Evolutionary conservation across 2,113 vertebrate species (phyloP).

Genomic region (Oplegnathus fasciatus): DNA sequence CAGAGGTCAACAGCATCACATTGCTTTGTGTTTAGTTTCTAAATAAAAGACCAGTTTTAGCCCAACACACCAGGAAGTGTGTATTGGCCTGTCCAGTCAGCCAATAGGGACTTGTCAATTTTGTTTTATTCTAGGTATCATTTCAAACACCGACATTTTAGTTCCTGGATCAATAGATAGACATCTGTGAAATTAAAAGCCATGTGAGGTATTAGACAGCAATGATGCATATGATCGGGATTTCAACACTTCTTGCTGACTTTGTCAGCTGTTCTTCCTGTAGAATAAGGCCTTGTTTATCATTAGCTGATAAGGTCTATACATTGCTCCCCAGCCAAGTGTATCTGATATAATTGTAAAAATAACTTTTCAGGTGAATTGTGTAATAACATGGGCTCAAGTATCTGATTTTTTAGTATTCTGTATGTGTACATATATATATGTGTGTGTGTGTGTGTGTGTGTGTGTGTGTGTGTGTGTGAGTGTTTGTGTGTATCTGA

Average conservation of each 20-base stretch:
- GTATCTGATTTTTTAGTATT: slow-evolving; percentile 50
- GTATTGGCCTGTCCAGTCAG: neutral
- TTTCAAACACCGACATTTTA: neutral
- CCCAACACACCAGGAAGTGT: neutral
- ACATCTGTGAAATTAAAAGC: slow-evolving; percentile 58
- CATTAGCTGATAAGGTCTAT: slow-evolving; percentile 25
- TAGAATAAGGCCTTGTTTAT: slow-evolving; percentile 16
- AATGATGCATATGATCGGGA: neutral
- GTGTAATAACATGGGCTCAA: slow-evolving; percentile 61
- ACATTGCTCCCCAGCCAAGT: slow-evolving; percentile 48
- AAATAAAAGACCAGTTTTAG: neutral
- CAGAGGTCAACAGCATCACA: neutral
- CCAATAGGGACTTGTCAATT: no score
- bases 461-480: slow-evolving; percentile 37
- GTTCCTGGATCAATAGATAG: slow-evolving; percentile 35
- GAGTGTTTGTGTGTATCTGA: slow-evolving; percentile 37
- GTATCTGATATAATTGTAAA: slow-evolving; percentile 76
- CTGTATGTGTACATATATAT: slow-evolving; percentile 37
- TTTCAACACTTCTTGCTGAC: slow-evolving; percentile 24
- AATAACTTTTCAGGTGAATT: slow-evolving; percentile 74
- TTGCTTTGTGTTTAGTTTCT: neutral
- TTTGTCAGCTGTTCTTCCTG: slow-evolving; percentile 56
- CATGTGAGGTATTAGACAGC: slow-evolving; percentile 40
- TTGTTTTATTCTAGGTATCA: neutral
- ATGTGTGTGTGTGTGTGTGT: slow-evolving; percentile 11